Base-by-base conservation (phyloP, 2,888 invertebrate genomes). In the Hermaeophaga mercurialis region DNA sequence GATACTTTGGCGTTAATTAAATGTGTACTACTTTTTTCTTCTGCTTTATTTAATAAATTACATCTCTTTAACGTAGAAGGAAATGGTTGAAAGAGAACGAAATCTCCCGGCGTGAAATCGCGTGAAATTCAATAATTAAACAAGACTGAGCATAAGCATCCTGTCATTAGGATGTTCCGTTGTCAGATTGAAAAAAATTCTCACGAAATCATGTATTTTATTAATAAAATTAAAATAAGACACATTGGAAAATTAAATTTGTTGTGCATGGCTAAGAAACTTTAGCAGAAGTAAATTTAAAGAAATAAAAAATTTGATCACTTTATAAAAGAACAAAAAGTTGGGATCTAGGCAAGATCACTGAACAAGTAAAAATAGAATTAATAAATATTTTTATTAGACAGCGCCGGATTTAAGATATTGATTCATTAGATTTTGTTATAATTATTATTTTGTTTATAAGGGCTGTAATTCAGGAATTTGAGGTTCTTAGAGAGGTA, bases 61-160 rank as follows among this genome's bases (percentile, higher is more conserved):
- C 19, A 19, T 2, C 24, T 43, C 11, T 36, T 17, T 8, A 12
- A 43, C 43, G 19, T 43, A 12, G 43, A 43, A 43, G 43, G 43
- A 43, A 43, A 43, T 18, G 43, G 8, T 43, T 43, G 24, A 43
- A 41, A 41, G n/a, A 22, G 22, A 22, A 24, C 22, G 19, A n/a
- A 24, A 43, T 24, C 22, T 2, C 8, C 43, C 2, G 14, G 24
- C 43, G 26, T 24, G 24, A 43, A 43, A 18, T 26, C 24, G 12
- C 43, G 8, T 43, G 26, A 43, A 43, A 24, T 43, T 43, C 43
- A 43, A 24, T 43, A 43, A 43, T 43, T 43, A 43, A 43, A 43
- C 26, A 2, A 7, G 12, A 43, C 8, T 26, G 26, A 43, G 14
- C 11, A 22, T 22, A 15, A 36, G 9, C 9, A 36, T 24, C 24